Base-by-base conservation (phyloP, 2,888 invertebrate species). In the Caprella mutica region DNA sequence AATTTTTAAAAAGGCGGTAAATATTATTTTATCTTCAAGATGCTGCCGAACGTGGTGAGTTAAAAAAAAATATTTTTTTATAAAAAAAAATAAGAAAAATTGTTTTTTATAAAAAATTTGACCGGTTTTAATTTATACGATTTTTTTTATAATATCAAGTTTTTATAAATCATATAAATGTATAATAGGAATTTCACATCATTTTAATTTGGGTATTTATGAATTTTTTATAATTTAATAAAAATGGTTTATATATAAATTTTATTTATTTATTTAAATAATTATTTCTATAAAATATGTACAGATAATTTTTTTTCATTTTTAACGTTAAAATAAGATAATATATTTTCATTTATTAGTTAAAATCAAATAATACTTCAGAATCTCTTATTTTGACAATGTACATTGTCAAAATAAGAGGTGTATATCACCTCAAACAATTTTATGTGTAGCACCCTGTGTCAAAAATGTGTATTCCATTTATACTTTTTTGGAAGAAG, bases 241-340 rank as follows among this genome's bases (percentile, higher is more conserved):
- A 14, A 3, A 12, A 51, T 51, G 30, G 26, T 30, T 51, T 39
- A 39, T 39, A 39, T 12, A 39, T 39, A 30, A 51, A 30, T 30
- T 51, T 30, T 51, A 51, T 51, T 30, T 51, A 51, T 29, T 12
- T 29, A 51, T 51, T 30, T 46, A 46, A 23, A 46, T 46, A 46
- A 9, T 9, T 46, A 6, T 17, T 5, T 46, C 19, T 46, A 24
- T 9, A 24, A 46, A 23, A 46, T 17, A 46, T 46, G 24, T 17
- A 50, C 24, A 46, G 8, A 46, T 46, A 46, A 8, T 23, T 46
- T 23, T 19, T 23, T 19, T 23, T 46, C 19, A 23, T 23, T 46
- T 23, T 46, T 23, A 9, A 46, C 24, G 24, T 6, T 52, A 52
- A 14, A 33, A 5, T 35, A 35, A 52, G 1, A 35, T 52, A 39